Conservation (phyloP, 2,113 vertebrate genomes). For the Colistium nudipinnis region DNA sequence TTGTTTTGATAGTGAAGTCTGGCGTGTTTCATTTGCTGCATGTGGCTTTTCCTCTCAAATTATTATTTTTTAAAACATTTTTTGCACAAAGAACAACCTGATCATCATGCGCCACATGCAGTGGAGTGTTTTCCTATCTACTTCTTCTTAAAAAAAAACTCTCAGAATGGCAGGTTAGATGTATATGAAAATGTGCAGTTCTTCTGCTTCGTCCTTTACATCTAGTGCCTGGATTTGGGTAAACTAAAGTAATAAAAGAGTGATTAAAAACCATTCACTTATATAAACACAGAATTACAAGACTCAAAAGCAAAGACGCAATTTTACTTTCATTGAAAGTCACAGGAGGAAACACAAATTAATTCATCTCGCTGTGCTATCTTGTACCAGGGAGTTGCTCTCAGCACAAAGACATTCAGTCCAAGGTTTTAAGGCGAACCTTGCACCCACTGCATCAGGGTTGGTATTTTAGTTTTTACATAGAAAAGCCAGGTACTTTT, state of each 20-base stretch:
- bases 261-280: slow-evolving; percentile 27
- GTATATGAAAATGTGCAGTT: background rate
- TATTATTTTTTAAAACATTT: no score
- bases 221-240: background rate
- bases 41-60: background rate
- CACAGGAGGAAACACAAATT: slow-evolving; percentile 45
- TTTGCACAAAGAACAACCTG: background rate
- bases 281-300: slow-evolving; percentile 53
- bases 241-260: slow-evolving; percentile 16
- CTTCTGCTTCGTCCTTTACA: slow-evolving; percentile 1
- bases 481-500: slow-evolving; percentile 51
- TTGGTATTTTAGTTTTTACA: slow-evolving; percentile 46
- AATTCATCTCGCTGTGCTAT: slow-evolving; percentile 44
- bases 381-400: slow-evolving; percentile 41
- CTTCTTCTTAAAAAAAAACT: background rate
- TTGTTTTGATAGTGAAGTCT: background rate
- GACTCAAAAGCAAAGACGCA: slow-evolving; percentile 52
- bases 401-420: slow-evolving; percentile 29
- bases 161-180: slow-evolving; percentile 3
- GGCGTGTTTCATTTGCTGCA: background rate
- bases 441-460: slow-evolving; percentile 24
- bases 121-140: no score
- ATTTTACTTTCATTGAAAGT: slow-evolving; percentile 41
- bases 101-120: background rate
- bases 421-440: slow-evolving; percentile 52